Percentiles rank a stretch among this genome's conserved stretches.
Evolutionary conservation across 2,888 invertebrate species (phyloP).

Genomic region (Torymus texanus): DNA sequence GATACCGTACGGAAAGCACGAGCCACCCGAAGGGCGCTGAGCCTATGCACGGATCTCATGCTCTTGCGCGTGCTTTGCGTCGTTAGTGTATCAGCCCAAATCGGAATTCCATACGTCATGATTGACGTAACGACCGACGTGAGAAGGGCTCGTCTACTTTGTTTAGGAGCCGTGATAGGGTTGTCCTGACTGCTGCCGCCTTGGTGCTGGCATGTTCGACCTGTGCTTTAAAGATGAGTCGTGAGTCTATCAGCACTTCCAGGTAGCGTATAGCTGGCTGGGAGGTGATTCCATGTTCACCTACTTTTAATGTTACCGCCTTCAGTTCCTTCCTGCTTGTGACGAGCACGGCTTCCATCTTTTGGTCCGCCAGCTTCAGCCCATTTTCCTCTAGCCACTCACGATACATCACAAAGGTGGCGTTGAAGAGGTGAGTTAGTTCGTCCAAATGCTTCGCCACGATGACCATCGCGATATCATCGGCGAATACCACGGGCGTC

Average conservation of each 20-base stretch:
- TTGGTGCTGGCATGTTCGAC: not conserved
- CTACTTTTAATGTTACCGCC: not conserved
- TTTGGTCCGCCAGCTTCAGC: not conserved
- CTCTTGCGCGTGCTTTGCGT: too few relatives aligned
- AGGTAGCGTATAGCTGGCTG: too few relatives aligned
- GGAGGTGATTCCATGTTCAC: not conserved
- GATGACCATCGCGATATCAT: conserved; percentile 15
- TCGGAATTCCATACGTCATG: too few relatives aligned
- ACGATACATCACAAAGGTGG: not conserved
- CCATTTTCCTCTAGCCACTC: not conserved
- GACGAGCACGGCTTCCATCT: not conserved
- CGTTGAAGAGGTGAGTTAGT: not conserved
- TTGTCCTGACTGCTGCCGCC: not conserved
- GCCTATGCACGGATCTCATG: too few relatives aligned
- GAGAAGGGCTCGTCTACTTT: too few relatives aligned
- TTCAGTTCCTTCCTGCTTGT: not conserved
- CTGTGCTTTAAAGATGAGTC: not conserved
- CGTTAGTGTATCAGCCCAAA: too few relatives aligned
- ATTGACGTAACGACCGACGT: too few relatives aligned
- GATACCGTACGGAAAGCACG: too few relatives aligned
- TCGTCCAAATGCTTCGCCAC: conserved; percentile 15
- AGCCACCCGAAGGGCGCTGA: too few relatives aligned
- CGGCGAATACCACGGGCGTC: not conserved
- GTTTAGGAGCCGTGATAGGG: not conserved
- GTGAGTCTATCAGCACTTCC: too few relatives aligned